These are phyloP conservation scores for Coregonus suidteri DNA, from an alignment of 2,797 vertebrate genomes.

Conservation along the genomic window DNA sequence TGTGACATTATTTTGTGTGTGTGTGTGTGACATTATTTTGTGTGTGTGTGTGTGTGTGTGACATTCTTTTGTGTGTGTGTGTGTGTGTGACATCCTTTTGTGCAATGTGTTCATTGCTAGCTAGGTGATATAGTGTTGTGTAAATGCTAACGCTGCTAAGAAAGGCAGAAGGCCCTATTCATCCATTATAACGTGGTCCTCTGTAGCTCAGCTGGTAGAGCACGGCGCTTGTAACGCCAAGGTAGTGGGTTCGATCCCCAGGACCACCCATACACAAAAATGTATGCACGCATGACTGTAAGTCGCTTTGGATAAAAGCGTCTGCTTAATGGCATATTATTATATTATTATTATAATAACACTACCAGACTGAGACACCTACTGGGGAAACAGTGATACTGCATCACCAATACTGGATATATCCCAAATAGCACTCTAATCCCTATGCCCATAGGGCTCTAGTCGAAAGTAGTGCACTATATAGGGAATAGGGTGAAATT, in stretches of 20 bases:
- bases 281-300: no score
- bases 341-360: no score
- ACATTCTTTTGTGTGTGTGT: no score
- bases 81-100: not conserved
- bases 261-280: no score
- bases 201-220: no score
- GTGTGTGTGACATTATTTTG: no score
- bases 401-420: not conserved
- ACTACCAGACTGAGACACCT: not conserved
- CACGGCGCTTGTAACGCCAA: no score
- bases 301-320: no score
- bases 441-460: not conserved
- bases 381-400: not conserved
- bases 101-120: not conserved
- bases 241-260: no score
- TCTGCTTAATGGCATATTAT: no score
- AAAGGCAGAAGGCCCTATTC: not conserved
- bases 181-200: no score
- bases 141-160: not conserved
- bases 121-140: not conserved
- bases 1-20: no score
- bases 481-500: not conserved
- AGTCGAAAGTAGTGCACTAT: not conserved
- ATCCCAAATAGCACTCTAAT: not conserved
- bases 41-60: not conserved